These are phyloP conservation scores for Adelges cooleyi DNA, from an alignment of 1,140 invertebrate genomes.

Conservation along the genomic window DNA sequence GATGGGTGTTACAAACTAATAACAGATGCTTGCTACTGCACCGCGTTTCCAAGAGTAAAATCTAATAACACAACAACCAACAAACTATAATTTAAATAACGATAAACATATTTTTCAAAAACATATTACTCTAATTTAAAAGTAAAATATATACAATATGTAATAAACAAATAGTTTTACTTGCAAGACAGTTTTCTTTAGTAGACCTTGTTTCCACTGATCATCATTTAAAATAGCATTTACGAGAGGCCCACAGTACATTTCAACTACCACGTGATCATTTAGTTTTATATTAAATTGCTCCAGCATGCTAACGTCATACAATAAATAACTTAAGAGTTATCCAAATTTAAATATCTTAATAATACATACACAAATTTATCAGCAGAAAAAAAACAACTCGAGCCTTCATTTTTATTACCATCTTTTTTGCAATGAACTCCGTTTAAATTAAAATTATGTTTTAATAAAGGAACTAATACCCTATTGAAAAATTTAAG, in stretches of 20 bases:
- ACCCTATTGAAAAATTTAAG: constrained; percentile 60
- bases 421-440: constrained; percentile 59
- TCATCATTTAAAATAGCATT: background rate
- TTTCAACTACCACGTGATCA: background rate
- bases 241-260: background rate
- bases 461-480: constrained; percentile 49
- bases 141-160: too few species aligned
- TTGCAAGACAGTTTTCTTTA: background rate
- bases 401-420: constrained; percentile 62
- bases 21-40: constrained; percentile 39
- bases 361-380: constrained; percentile 44
- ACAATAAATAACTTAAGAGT: background rate
- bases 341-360: background rate
- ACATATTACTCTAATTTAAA: too few species aligned
- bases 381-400: constrained; percentile 57
- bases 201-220: background rate
- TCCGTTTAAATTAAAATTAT: constrained; percentile 44
- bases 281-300: background rate
- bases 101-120: too few species aligned
- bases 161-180: background rate
- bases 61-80: too few species aligned
- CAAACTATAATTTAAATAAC: too few species aligned
- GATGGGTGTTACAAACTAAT: constrained; percentile 76
- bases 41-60: background rate
- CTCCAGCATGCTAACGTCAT: background rate